Evolutionary conservation across 1,140 invertebrate species (phyloP), one percentile per base, ranked within the genome.

Genomic region (Drosophila athabasca): DNA sequence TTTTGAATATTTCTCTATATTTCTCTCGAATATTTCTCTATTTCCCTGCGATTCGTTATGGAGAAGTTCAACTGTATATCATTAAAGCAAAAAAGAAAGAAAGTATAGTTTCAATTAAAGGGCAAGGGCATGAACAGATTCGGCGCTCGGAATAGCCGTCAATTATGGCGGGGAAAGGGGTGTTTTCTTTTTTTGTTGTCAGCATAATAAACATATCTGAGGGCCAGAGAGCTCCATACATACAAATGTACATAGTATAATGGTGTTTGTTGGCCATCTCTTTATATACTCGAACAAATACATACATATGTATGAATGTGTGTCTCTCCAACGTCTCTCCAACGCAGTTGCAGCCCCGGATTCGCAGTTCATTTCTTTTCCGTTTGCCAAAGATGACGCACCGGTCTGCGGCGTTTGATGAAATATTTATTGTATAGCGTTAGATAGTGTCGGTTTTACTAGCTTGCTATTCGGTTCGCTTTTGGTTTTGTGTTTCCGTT

Each of bases 321-420:
- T 39, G 1, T 13, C 35, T 39, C 35, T 51, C 48, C 39, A 35
- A 48, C 59, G 41, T 17, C 22, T 41, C 29, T 66, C 17, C 17
- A 19, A 19, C 17, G 71, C 70, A 73, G 29, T 55, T 19, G 29
- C 31, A 62, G 60, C 52, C 31, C 39, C 22, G 26, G 24, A 17
- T 13, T 8, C 13, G 44, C 35, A 52, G 26, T 48, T 64, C 46
- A 67, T 62, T 76, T 54, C 13, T 51, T 22, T 61, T 76, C 31
- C 39, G 55, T 46, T 59, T 48, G 49, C 46, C 50, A 17, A 51
- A 61, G 54, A 71, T 76, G 72, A 76, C 72, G 72, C 71, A 76
- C 60, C 62, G 52, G 31, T 62, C 17, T 1, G 35, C 49, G 26
- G 26, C 24, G 19, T 52, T 49, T 9, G 31, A 44, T 9, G 6